Conservation (phyloP, 2,797 vertebrate species). For the Vireo griseus region DNA sequence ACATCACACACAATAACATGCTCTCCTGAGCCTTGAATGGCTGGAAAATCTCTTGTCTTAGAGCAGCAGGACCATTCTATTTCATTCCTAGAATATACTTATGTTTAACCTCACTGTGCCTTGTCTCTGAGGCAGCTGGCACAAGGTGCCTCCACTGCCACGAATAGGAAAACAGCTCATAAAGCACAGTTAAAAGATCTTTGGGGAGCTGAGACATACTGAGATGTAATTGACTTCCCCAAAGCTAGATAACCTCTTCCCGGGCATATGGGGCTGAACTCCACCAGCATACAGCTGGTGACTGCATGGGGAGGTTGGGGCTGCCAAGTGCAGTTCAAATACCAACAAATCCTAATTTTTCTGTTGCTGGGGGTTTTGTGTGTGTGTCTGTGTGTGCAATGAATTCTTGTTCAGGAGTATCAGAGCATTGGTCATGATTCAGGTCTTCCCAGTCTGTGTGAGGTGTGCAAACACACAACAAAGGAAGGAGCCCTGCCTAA, state of each 20-base stretch:
- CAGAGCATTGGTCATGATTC: neutral
- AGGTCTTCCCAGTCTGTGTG: neutral
- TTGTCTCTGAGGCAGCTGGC: neutral
- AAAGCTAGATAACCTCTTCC: neutral
- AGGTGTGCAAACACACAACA: neutral
- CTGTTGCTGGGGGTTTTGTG: neutral
- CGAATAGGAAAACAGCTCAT: neutral
- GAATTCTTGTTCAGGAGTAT: neutral
- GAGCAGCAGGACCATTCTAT: neutral
- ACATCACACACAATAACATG: neutral
- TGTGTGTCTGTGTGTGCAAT: neutral
- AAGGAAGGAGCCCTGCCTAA: neutral
- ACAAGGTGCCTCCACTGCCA: neutral
- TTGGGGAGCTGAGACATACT: neutral
- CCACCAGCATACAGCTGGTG: neutral
- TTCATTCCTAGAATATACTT: neutral
- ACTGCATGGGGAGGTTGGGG: neutral
- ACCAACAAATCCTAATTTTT: neutral
- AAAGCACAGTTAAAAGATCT: neutral
- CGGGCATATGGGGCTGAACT: rapidly evolving
- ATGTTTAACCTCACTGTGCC: neutral
- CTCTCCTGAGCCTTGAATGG: neutral
- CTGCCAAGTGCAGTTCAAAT: neutral
- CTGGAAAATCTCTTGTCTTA: neutral
- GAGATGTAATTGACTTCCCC: neutral